Evolutionary conservation across 2,113 vertebrate species (phyloP).

Genomic region (Cacatua alba): DNA sequence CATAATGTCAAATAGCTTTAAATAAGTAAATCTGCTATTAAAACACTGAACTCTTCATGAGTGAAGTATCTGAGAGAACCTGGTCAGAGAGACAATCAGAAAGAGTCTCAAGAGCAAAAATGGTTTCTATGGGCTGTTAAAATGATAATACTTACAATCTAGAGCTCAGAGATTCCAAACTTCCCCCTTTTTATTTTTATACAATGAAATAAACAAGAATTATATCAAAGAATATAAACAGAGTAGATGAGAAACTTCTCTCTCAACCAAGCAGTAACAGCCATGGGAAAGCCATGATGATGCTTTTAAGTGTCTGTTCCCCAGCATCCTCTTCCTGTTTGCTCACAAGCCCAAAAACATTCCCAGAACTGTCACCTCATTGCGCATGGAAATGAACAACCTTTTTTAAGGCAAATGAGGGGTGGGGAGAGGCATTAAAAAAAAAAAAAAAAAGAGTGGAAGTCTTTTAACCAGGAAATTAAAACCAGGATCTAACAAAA

Average conservation of each 20-base stretch:
- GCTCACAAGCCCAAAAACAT: background rate
- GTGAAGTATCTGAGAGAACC: background rate
- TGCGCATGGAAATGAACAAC: background rate
- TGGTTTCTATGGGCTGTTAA: background rate
- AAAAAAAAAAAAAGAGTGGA: background rate
- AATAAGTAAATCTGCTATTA: background rate
- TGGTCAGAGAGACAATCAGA: background rate
- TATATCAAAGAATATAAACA: background rate
- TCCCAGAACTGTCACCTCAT: background rate
- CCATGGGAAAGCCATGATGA: slow-evolving; percentile 16
- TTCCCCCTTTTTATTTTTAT: background rate
- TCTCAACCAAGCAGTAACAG: background rate
- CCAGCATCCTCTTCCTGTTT: background rate
- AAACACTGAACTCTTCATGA: background rate
- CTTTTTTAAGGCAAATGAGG: background rate
- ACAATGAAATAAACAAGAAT: background rate
- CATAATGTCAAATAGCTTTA: background rate
- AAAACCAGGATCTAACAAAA: slow-evolving; percentile 25
- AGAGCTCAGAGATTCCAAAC: background rate
- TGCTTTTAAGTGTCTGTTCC: background rate
- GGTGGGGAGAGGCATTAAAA: background rate
- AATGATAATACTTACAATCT: background rate
- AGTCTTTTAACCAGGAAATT: slow-evolving; percentile 41
- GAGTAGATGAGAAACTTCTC: background rate
- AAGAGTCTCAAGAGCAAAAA: background rate